Conservation (phyloP, 2,113 vertebrate species). For the Ailurus styani region DNA sequence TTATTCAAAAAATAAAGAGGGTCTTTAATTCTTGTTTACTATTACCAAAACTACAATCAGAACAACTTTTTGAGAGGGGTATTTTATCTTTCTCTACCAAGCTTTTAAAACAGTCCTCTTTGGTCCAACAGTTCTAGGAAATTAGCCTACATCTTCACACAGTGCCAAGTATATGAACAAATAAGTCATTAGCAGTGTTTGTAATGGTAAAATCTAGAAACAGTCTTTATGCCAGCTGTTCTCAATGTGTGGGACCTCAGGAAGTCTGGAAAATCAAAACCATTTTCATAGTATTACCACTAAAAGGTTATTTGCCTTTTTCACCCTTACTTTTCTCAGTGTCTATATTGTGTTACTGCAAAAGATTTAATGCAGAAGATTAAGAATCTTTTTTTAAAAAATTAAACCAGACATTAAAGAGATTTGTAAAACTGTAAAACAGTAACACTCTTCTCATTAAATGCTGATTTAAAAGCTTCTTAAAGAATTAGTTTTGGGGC, state of each 20-base stretch:
- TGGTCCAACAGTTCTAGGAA: background rate
- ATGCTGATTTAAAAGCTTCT: background rate
- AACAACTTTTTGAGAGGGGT: background rate
- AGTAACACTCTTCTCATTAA: background rate
- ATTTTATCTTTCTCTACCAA: background rate
- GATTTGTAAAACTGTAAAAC: background rate
- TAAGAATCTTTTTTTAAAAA: background rate
- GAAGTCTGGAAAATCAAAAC: background rate
- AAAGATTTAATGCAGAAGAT: background rate
- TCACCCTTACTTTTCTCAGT: background rate
- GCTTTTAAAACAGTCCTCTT: background rate
- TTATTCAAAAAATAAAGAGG: background rate
- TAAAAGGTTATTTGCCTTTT: background rate
- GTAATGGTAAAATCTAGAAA: background rate
- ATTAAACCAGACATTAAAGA: background rate
- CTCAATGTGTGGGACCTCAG: background rate
- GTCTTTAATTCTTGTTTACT: background rate
- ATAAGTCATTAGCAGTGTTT: background rate
- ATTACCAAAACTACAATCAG: background rate
- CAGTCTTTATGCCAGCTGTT: background rate
- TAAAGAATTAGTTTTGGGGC: background rate
- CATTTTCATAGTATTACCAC: background rate
- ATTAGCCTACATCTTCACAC: background rate
- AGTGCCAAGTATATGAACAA: background rate
- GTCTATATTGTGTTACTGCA: background rate